Conservation (phyloP, 2,113 vertebrate species). For the Hippocampus mohnikei region DNA sequence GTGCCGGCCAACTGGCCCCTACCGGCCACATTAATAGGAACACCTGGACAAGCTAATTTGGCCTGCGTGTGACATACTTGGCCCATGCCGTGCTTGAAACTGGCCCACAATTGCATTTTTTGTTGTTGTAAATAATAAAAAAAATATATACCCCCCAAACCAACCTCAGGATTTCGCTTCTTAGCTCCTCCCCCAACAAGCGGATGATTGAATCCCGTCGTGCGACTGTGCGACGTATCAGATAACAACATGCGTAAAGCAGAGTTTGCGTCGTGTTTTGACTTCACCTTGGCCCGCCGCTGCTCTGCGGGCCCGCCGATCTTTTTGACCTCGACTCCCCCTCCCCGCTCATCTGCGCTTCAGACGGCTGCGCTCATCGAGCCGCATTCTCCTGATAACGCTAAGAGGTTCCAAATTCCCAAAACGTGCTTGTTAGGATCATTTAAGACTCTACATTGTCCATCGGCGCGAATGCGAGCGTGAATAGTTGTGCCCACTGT, state of each 20-base stretch:
- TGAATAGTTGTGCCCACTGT: no score
- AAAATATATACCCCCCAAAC: no score
- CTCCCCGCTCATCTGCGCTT: slow-evolving; percentile 38
- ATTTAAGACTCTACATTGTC: no score
- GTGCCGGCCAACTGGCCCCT: background rate
- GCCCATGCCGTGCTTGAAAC: no score
- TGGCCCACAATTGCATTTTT: no score
- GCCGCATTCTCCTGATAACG: slow-evolving; percentile 21
- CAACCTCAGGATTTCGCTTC: background rate
- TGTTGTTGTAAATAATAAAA: no score
- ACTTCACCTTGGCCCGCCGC: slow-evolving; percentile 18
- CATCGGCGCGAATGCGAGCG: no score
- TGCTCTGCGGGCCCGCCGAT: slow-evolving; percentile 23
- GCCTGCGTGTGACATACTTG: no score
- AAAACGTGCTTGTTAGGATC: no score
- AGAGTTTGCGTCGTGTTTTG: slow-evolving; percentile 20
- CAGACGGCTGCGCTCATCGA: slow-evolving; percentile 19
- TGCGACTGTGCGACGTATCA: slow-evolving; percentile 10
- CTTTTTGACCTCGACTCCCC: slow-evolving; percentile 36
- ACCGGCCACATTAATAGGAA: background rate
- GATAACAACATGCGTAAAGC: slow-evolving; percentile 14
- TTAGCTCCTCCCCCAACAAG: background rate
- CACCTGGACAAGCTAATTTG: background rate
- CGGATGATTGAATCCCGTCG: background rate
- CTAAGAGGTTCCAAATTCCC: background rate